These are phyloP conservation scores for Oxyura jamaicensis DNA, from an alignment of 2,113 vertebrate species.

Conservation along the genomic window DNA sequence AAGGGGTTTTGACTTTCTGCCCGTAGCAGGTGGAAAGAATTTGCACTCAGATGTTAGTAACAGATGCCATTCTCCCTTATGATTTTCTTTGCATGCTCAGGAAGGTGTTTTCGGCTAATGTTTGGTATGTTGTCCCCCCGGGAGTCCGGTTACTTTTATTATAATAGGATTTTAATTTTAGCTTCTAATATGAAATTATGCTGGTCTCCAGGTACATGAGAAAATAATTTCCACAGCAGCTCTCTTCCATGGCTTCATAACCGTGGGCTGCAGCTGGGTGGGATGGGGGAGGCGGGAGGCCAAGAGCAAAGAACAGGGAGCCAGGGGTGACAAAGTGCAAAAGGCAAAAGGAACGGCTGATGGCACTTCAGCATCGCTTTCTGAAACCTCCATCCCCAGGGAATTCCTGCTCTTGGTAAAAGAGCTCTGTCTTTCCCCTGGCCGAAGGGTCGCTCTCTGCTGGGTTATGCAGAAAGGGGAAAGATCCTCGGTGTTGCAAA, in stretches of 20 bases:
- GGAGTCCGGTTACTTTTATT: background rate
- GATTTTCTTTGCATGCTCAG: background rate
- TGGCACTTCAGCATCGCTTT: background rate
- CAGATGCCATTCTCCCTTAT: background rate
- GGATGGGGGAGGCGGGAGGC: background rate
- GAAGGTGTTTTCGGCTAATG: constrained; percentile 26
- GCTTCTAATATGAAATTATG: background rate
- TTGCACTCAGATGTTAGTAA: background rate
- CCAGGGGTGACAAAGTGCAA: background rate
- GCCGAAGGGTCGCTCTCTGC: background rate
- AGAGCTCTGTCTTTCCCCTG: background rate
- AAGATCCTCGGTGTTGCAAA: background rate
- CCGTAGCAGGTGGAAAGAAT: constrained; percentile 27
- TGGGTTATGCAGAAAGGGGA: background rate
- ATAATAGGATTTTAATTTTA: constrained; percentile 61
- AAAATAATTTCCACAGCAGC: constrained; percentile 15
- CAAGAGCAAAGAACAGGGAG: background rate
- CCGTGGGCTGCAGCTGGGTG: background rate
- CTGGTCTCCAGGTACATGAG: background rate
- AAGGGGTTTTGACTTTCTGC: background rate
- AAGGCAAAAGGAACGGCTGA: background rate
- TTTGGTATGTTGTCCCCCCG: background rate
- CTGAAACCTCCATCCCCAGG: background rate
- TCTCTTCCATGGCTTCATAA: background rate
- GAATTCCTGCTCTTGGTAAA: background rate